Percentiles rank a stretch among this genome's conserved stretches.
Conservation (phyloP, 2,888 invertebrate genomes). For the Theretra japonica region DNA sequence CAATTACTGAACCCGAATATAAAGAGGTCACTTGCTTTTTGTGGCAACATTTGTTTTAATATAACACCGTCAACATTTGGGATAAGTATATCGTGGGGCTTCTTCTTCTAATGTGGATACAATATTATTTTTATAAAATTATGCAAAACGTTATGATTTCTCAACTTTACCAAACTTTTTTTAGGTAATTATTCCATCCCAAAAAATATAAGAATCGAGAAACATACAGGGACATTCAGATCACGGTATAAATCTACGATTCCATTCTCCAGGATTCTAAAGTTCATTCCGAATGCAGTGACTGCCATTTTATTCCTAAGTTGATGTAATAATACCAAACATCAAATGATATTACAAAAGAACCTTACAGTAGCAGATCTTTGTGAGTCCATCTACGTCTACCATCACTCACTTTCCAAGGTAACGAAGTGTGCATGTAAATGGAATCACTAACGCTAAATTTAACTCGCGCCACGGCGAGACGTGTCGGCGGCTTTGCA, state of each 20-base stretch:
- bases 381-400: not conserved
- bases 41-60: not conserved
- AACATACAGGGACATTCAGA: no score
- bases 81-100: not conserved
- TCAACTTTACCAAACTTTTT: no score
- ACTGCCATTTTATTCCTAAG: no score
- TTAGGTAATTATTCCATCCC: no score
- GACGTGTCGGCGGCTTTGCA: slow-evolving; percentile 62
- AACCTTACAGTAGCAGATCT: not conserved
- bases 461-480: slow-evolving; percentile 69
- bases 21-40: not conserved
- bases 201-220: no score
- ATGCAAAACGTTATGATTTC: not conserved
- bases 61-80: not conserved
- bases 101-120: no score
- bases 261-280: no score
- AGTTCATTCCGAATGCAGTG: no score
- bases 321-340: not conserved
- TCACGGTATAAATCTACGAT: no score
- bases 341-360: not conserved
- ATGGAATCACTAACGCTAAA: slow-evolving; percentile 82
- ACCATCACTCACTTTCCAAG: slow-evolving; percentile 33
- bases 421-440: slow-evolving; percentile 51
- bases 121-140: no score
- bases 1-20: slow-evolving; percentile 2